Conservation (phyloP, 2,888 invertebrate genomes). For the Petrophora chlorosata region DNA sequence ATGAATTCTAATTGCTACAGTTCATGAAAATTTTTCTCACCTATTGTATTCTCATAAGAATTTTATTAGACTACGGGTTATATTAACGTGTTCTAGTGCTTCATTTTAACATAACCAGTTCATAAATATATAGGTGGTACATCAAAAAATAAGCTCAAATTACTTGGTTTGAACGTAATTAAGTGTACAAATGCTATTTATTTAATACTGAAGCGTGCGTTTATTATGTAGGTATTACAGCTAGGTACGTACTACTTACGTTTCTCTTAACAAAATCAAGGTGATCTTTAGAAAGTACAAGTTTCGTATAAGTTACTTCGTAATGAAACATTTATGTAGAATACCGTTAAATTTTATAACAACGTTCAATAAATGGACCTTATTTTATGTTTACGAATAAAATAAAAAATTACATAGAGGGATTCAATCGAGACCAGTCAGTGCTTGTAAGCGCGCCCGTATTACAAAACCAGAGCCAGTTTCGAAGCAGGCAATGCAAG, state of each 20-base stretch:
- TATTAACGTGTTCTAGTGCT: not conserved
- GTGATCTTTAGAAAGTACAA: too few relatives aligned
- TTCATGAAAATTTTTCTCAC: constrained; percentile 20
- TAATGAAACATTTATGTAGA: not conserved
- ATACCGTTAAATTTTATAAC: not conserved
- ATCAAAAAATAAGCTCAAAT: too few relatives aligned
- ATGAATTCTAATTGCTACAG: constrained; percentile 25
- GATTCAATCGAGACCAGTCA: constrained; percentile 31
- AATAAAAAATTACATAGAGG: constrained; percentile 40
- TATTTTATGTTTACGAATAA: too few relatives aligned
- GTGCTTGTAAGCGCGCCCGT: constrained; percentile 24
- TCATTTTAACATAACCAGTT: too few relatives aligned
- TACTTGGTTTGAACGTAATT: too few relatives aligned
- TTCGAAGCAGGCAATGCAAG: constrained; percentile 27
- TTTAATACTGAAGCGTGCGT: too few relatives aligned
- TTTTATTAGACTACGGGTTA: constrained; percentile 15
- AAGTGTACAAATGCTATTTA: too few relatives aligned
- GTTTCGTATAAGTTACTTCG: too few relatives aligned
- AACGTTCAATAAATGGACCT: constrained; percentile 24
- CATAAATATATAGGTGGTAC: too few relatives aligned
- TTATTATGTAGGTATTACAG: too few relatives aligned
- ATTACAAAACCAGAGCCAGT: constrained; percentile 43
- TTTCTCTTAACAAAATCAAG: too few relatives aligned
- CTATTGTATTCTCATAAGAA: constrained; percentile 28
- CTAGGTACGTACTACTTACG: too few relatives aligned